phyloP scores from a whole-genome alignment of 2,888 invertebrate genomes.

The Trisateles emortualis region DNA sequence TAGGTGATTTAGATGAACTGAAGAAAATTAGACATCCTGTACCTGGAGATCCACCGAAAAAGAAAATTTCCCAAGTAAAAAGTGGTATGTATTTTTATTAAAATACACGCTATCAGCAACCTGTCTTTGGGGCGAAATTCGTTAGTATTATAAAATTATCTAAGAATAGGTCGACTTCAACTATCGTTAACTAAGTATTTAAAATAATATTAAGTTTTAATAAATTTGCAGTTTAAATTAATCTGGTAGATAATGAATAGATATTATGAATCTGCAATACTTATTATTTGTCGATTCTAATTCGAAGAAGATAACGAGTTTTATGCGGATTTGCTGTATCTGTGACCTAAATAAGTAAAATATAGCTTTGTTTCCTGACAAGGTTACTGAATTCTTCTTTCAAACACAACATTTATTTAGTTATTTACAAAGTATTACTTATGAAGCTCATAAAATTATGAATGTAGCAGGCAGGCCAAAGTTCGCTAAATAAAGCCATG shows the following conservation, averaged over 20 bases:
- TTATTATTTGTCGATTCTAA: constrained; percentile 3
- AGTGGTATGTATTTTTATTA: constrained; percentile 63
- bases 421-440: too few species aligned
- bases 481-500: too few species aligned
- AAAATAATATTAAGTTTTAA: neutral
- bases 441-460: too few species aligned
- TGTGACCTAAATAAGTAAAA: constrained; percentile 19
- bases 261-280: neutral
- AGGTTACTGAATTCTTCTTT: too few species aligned
- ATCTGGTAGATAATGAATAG: neutral
- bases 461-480: too few species aligned
- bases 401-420: too few species aligned
- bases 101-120: too few species aligned
- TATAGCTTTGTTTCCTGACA: too few species aligned
- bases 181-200: too few species aligned
- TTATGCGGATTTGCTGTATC: constrained; percentile 27
- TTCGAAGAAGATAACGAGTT: constrained; percentile 15
- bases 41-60: constrained; percentile 69
- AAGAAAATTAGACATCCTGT: constrained; percentile 71
- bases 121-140: too few species aligned
- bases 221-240: neutral
- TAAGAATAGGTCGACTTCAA: too few species aligned
- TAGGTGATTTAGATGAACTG: constrained; percentile 93
- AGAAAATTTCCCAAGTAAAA: constrained; percentile 72
- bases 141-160: too few species aligned